phyloP scores from a whole-genome alignment of 2,797 vertebrate genomes.

The Falco peregrinus region DNA sequence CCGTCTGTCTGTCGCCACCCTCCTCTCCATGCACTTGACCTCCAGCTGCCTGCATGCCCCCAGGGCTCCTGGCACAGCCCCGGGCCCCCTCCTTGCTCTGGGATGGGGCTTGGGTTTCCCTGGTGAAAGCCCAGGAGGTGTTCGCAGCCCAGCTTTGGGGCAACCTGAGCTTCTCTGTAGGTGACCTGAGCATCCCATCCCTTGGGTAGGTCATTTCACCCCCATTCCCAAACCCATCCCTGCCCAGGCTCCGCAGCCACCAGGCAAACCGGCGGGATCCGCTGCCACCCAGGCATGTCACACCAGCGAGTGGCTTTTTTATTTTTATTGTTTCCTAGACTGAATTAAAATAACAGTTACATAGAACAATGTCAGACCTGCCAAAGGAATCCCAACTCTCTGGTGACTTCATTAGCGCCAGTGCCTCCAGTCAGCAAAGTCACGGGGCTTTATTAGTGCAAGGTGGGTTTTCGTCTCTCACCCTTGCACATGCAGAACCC shows the following conservation, averaged over 20 bases:
- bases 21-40: background rate
- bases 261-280: fast-evolving
- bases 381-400: slow-evolving; percentile 68
- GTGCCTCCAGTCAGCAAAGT: slow-evolving; percentile 56
- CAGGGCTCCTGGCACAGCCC: background rate
- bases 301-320: background rate
- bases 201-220: fast-evolving
- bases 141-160: background rate
- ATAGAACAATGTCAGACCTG: background rate
- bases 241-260: fast-evolving
- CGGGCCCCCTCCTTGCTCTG: background rate
- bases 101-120: background rate
- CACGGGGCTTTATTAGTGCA: background rate
- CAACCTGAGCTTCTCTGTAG: fast-evolving
- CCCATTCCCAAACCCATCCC: background rate
- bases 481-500: background rate
- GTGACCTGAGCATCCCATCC: background rate
- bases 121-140: background rate
- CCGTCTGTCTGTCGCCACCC: background rate
- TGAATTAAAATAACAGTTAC: background rate
- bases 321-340: background rate
- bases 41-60: fast-evolving
- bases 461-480: background rate
- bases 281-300: background rate
- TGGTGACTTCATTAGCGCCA: slow-evolving; percentile 72